Percentiles rank a stretch among this genome's conserved stretches.
phyloP scores from a whole-genome alignment of 1,140 invertebrate genomes.

The Philotrypesis tridentata region DNA sequence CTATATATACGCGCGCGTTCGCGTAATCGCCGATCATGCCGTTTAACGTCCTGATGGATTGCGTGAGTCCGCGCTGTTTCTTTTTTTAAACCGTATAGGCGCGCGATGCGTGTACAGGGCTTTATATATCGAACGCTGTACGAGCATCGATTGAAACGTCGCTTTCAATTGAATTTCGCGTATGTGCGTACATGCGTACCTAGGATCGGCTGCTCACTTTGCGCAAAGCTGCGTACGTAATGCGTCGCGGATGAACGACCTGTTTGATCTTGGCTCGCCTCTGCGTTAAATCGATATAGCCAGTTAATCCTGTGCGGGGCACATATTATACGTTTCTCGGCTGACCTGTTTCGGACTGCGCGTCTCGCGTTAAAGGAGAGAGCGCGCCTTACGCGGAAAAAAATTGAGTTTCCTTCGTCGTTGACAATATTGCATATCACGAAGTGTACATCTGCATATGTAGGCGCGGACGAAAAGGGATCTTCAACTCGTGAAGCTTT shows the following conservation, averaged over 20 bases:
- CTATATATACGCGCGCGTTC: too few relatives aligned
- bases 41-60: not conserved
- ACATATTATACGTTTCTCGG: constrained; percentile 28
- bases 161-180: not conserved
- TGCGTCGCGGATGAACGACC: not conserved
- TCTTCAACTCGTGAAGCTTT: constrained; percentile 27
- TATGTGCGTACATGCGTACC: not conserved
- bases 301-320: constrained; percentile 45
- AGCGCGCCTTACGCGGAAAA: too few relatives aligned
- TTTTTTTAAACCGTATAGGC: too few relatives aligned
- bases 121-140: too few relatives aligned
- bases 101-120: too few relatives aligned
- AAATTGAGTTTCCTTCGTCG: too few relatives aligned
- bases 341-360: constrained; percentile 35
- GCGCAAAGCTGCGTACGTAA: not conserved
- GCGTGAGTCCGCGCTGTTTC: too few relatives aligned
- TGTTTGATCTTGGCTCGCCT: constrained; percentile 8
- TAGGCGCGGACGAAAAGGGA: constrained; percentile 2
- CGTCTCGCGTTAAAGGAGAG: too few relatives aligned
- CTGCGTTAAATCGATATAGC: constrained; percentile 35
- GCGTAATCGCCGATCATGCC: not conserved
- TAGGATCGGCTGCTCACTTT: too few relatives aligned
- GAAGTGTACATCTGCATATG: not conserved
- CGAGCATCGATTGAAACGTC: not conserved
- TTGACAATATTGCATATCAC: not conserved